Conservation (phyloP, 2,113 vertebrate genomes). For the Tympanuchus pallidicinctus region DNA sequence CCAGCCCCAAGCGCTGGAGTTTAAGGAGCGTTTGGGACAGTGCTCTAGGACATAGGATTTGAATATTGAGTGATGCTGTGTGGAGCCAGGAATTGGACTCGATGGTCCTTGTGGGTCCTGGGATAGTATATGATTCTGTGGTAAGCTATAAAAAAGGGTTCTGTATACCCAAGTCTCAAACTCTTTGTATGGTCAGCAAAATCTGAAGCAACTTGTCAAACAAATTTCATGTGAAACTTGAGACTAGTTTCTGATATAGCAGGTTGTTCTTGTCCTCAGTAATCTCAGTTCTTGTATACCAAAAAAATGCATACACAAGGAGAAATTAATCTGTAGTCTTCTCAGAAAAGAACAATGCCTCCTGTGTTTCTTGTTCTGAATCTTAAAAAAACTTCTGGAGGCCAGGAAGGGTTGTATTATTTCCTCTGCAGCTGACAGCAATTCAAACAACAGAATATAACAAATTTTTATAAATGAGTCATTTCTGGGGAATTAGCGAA, state of each 20-base stretch:
- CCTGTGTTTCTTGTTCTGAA: not conserved
- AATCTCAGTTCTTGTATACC: accelerated
- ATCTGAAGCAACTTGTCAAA: not conserved
- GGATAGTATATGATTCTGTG: too few relatives aligned
- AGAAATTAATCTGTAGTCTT: not conserved
- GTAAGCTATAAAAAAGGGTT: too few relatives aligned
- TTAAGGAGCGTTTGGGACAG: too few relatives aligned
- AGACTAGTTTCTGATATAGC: not conserved
- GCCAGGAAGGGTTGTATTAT: not conserved
- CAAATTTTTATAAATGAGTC: not conserved
- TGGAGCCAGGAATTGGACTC: too few relatives aligned
- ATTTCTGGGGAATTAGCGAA: not conserved
- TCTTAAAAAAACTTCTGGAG: not conserved
- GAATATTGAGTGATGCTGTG: too few relatives aligned
- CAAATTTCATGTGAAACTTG: not conserved
- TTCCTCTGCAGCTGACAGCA: not conserved
- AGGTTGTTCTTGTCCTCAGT: not conserved
- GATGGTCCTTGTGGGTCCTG: too few relatives aligned
- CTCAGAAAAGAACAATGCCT: not conserved
- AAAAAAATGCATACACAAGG: not conserved
- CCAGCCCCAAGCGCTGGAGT: too few relatives aligned
- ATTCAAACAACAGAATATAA: not conserved
- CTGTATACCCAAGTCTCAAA: too few relatives aligned
- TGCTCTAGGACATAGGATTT: too few relatives aligned
- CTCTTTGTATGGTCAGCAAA: not conserved